A percentile compares a stretch with the other conserved stretches of the same genome.
These are phyloP conservation scores for Rhodinocichla rosea DNA, from an alignment of 2,113 vertebrate genomes.

Conservation along the genomic window DNA sequence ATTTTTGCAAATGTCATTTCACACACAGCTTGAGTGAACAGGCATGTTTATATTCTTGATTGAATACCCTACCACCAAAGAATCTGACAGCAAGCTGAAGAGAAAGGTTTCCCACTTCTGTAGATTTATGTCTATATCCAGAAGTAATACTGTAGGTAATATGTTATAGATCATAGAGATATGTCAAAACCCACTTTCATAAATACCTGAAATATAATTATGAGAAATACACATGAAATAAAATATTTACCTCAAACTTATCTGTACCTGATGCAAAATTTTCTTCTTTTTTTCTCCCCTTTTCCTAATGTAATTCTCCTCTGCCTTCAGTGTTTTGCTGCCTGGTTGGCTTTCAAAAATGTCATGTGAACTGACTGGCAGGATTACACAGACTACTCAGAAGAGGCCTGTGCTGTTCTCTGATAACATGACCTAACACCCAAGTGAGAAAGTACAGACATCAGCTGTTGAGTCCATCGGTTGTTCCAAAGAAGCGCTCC, in stretches of 20 bases:
- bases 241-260: not conserved
- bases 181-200: not conserved
- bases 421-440: not conserved
- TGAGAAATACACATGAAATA: not conserved
- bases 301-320: not conserved
- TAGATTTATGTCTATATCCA: not conserved
- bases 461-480: not conserved
- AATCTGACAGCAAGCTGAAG: not conserved
- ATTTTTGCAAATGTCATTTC: not conserved
- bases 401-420: not conserved
- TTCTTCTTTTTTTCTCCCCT: not conserved
- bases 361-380: not conserved
- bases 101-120: not conserved
- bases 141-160: not conserved
- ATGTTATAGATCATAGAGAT: not conserved
- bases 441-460: not conserved
- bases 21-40: not conserved
- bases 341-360: not conserved
- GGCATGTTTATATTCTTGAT: not conserved
- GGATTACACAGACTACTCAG: not conserved
- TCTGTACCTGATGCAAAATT: not conserved
- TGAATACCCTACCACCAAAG: not conserved
- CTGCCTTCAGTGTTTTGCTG: rapidly evolving
- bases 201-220: not conserved
- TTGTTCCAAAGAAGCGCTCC: not conserved